Percentiles rank a stretch among this genome's conserved stretches.
phyloP scores from a whole-genome alignment of 2,888 invertebrate genomes.

The Patella pellucida region DNA sequence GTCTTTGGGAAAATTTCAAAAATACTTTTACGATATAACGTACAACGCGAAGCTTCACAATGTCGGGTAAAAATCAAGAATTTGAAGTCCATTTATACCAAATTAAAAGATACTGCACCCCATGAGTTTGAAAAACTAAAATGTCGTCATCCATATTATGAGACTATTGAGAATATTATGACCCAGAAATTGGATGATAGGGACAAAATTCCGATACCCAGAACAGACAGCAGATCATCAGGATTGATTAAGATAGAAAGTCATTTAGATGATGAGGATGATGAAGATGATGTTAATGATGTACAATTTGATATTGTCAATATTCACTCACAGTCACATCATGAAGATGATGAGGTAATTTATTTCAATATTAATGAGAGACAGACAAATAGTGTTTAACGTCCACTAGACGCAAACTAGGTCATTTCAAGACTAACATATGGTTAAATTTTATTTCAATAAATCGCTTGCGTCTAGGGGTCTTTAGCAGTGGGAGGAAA shows the following conservation, averaged over 20 bases:
- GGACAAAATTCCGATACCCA: neutral
- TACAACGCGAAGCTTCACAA: neutral
- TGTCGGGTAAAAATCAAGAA: conserved; percentile 7
- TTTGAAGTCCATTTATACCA: conserved; percentile 4
- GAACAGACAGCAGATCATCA: neutral
- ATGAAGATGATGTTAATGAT: neutral
- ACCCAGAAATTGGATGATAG: neutral
- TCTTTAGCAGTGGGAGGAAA: no score
- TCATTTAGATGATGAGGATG: neutral
- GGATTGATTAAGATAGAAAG: neutral
- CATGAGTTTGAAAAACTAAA: neutral
- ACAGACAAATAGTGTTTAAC: no score
- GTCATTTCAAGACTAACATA: no score
- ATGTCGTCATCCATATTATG: neutral
- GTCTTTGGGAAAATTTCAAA: conserved; percentile 6
- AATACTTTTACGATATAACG: neutral
- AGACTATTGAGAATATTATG: neutral
- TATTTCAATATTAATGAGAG: no score
- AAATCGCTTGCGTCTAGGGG: no score
- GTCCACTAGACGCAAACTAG: no score
- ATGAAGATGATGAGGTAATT: no score
- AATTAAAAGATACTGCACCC: neutral
- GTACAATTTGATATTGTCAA: neutral
- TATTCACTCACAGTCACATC: neutral
- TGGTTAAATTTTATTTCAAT: no score